Percentiles rank a stretch among this genome's conserved stretches.
These are phyloP conservation scores for Promerops cafer DNA, from an alignment of 2,113 vertebrate species.

Conservation along the genomic window DNA sequence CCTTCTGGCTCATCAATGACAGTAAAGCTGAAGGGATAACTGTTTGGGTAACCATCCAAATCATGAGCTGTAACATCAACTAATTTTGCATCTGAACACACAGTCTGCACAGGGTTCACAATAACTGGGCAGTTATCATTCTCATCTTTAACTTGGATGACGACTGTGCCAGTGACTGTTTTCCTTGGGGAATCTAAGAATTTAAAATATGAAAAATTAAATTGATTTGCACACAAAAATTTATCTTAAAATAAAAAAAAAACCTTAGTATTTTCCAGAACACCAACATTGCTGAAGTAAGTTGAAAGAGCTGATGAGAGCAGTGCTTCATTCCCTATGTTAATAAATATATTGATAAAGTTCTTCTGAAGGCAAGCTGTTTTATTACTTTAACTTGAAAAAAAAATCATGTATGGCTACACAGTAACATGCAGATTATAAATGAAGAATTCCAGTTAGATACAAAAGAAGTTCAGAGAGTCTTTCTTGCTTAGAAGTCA, in stretches of 20 bases:
- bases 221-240: neutral
- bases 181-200: constrained; percentile 72
- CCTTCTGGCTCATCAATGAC: constrained; percentile 66
- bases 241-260: neutral
- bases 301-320: neutral
- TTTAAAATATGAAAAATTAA: neutral
- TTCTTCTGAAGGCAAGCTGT: neutral
- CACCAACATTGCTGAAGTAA: neutral
- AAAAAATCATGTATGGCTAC: neutral
- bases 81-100: constrained; percentile 69
- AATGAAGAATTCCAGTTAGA: neutral
- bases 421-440: neutral
- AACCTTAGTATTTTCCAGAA: neutral
- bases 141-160: constrained; percentile 79
- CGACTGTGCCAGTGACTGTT: constrained; percentile 86
- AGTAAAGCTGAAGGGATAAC: constrained; percentile 79
- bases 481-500: neutral
- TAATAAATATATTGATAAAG: neutral
- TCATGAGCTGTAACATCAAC: constrained; percentile 81
- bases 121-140: constrained; percentile 90
- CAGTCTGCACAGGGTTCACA: constrained; percentile 41
- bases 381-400: neutral
- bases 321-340: neutral
- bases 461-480: neutral
- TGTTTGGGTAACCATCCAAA: constrained; percentile 75